Evolutionary conservation across 1,140 invertebrate species (phyloP), one percentile per base, ranked within the genome.

Genomic region (Caerostris extrusa): DNA sequence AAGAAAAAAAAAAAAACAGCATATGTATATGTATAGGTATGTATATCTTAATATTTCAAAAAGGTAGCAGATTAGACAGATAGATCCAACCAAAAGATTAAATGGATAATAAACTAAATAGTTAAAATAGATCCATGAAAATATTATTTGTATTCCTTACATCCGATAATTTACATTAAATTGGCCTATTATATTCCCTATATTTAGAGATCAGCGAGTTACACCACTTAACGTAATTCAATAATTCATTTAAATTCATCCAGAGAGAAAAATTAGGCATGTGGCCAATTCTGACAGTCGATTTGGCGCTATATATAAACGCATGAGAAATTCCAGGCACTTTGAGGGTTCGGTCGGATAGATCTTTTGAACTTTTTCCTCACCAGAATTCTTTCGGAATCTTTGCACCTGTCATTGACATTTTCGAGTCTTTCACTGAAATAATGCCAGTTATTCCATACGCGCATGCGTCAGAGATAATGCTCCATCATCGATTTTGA

Each of bases 401-500:
- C 50, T 82, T 89, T 58, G 60, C 92, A 93, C 92, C 92, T 93
- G 92, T 89, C 86, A 77, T 34, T 57, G n/a, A 19, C 71, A 34
- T 57, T 92, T 92, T 55, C 82, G 91, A 69, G 69, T 92, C 91
- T 88, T 88, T 88, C n/a, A 71, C 61, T 50, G 55, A 61, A 93
- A 56, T 50, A 56, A 81, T 8, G 83, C 61, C 57, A 34, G 7
- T 60, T 17, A 61, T 14, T 61, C 19, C 56, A 14, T 6, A 6
- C 10, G 91, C 85, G 85, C 92, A 93, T 88, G 92, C 92, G 92
- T 17, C 8, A 5, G 60, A 55, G 19, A 6, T 8, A 67, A 87
- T 12, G 69, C 58, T 77, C 53, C 17, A 5, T 64, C 82, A 93
- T 93, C 91, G 91, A 93, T 93, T 93, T 93, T 93, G 56, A 61